phyloP scores from a whole-genome alignment of 2,797 vertebrate species.

The Premnoplex brunnescens region DNA sequence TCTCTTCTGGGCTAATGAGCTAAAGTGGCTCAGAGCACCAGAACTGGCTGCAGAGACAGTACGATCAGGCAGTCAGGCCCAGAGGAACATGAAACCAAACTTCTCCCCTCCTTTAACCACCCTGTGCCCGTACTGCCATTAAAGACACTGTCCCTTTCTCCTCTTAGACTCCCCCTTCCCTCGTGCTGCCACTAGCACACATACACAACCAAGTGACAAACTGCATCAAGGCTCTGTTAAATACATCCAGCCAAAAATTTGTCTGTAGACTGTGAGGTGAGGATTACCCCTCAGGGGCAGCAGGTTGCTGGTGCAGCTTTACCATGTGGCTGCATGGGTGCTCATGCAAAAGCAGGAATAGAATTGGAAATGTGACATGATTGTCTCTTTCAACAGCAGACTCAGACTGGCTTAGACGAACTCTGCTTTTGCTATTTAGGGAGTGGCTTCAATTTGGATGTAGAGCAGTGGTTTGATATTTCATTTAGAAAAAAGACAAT shows the following conservation, averaged over 20 bases:
- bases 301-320: not conserved
- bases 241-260: not conserved
- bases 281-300: not conserved
- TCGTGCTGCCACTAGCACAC: not conserved
- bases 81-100: not conserved
- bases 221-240: not conserved
- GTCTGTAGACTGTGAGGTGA: accelerated
- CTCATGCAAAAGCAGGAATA: not conserved
- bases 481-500: not conserved
- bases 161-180: not conserved
- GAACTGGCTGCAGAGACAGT: not conserved
- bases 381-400: not conserved
- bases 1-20: not conserved
- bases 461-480: not conserved
- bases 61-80: not conserved
- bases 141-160: not conserved
- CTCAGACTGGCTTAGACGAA: not conserved
- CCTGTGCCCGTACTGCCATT: accelerated
- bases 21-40: not conserved
- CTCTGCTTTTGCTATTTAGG: not conserved
- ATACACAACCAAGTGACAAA: not conserved
- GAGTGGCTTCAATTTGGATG: not conserved
- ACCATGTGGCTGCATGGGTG: not conserved
- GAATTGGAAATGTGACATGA: not conserved
- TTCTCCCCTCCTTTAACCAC: not conserved